Base-by-base conservation (phyloP, 2,797 vertebrate species). In the Sandelia bainsii region DNA sequence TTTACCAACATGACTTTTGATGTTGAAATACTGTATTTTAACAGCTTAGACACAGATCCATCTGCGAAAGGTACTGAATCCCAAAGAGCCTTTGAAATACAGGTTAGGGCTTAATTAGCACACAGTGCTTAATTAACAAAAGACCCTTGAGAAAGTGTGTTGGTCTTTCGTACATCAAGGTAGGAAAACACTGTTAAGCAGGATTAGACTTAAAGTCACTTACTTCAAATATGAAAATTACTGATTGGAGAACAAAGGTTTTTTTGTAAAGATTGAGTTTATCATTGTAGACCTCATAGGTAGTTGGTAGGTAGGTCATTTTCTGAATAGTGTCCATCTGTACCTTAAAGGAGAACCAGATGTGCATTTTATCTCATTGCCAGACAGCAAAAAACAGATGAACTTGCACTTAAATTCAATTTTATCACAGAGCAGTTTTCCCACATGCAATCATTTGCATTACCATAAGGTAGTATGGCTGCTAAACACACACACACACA, bases 91-190 rank as follows among this genome's bases (percentile, higher is more conserved):
- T 81, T 69, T 73, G 58, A 83, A 80, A 79, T 62, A 48, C 79
- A 86, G 56, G 67, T 74, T 62, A 51, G 73, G 37, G 57, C 29
- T 68, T 83, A 83, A 86, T 86, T 74, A 64, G 64, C 25, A 48
- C 4, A 25, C 27, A 1, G 8, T 64, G 4, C 60, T 81, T 85
- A 81, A 84, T 83, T 79, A 80, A 54, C 39, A 23, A 64, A 64
- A 79, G 64, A 68, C 76, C 77, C 79, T 6, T 58, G 80, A 85
- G 82, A 72, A 67, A 49, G 57, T 45, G 70, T 27, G 51, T 34
- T 9, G 75, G 70, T 48, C 56, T 61, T 87, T 88, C 84, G 80
- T 72, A 87, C 81, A 84, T 76, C 48, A 87, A 89, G 78, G 83
- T 66, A 39, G 60, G 45, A 71, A 46, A 72, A 32, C 25, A 20